Evolutionary conservation across 2,888 invertebrate species (phyloP), one percentile per base, ranked within the genome.

Genomic region (Steromphala cineraria): DNA sequence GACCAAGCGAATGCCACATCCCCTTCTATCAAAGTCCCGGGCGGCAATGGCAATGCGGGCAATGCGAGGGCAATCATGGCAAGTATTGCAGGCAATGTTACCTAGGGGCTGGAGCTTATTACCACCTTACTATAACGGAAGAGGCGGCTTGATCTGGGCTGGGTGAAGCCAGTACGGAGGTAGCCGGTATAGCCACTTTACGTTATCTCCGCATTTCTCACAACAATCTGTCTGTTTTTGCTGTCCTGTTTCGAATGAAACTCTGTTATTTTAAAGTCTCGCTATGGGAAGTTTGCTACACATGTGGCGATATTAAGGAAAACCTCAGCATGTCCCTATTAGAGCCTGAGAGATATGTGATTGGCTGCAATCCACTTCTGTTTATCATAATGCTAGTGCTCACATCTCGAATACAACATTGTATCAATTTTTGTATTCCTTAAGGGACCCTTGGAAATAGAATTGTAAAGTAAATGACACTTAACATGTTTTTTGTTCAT

Each of bases 291-390:
- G 3, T 15, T 15, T 36, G 36, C 36, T 36, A 36, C 40, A 36
- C 71, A 71, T 71, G 71, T 71, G 71, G 36, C 71, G 19, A 36
- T 36, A 19, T 71, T 71, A 71, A 71, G 36, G 71, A 71, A 71
- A 71, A 36, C 40, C n/a, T 31, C 71, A 40, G 10, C n/a, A 40
- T 36, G 71, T 71, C 31, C 40, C 71, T 36, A 40, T 31, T 71
- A 10, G 36, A 19, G 40, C 19, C 28, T 56, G 56, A 56, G 46
- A 46, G 46, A 46, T 46, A 46, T 17, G 24, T 24, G 8, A 62
- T 21, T 62, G 17, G 62, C 24, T 62, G 24, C 62, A 62, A 28
- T 10, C 62, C 21, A 3, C 24, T 28, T 62, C 28, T 62, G 62
- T 62, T 62, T 62, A 62, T 62, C 4, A 62, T 62, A 62, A 62